phyloP scores from a whole-genome alignment of 2,113 vertebrate species.

The Dolichallabes microphthalmus region DNA sequence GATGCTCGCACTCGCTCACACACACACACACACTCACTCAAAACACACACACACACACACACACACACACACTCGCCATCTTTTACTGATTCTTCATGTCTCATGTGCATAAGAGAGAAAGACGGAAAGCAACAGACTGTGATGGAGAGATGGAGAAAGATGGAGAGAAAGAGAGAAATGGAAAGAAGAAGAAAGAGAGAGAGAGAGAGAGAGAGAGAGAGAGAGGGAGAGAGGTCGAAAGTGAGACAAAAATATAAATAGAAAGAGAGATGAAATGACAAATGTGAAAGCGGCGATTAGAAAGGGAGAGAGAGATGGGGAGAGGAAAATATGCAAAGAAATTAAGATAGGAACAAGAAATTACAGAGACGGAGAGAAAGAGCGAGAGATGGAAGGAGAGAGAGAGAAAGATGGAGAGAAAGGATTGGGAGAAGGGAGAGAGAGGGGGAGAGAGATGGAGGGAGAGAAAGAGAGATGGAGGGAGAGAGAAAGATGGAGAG shows the following conservation, averaged over 20 bases:
- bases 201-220: neutral
- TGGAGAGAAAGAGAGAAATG: neutral
- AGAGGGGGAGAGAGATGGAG: neutral
- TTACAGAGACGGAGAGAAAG: neutral
- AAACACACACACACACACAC: constrained; percentile 20
- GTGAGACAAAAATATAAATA: neutral
- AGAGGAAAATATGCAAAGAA: neutral
- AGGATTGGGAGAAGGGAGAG: too few relatives aligned
- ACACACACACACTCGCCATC: neutral
- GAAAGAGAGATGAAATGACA: neutral
- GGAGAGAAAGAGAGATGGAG: neutral
- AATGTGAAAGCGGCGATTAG: neutral
- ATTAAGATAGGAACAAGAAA: neutral
- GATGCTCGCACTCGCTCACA: neutral
- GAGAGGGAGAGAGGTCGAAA: neutral
- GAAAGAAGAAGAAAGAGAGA: too few relatives aligned
- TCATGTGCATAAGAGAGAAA: neutral
- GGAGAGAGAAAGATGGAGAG: neutral
- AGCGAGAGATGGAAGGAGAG: neutral
- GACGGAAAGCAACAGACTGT: neutral
- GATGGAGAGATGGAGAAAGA: neutral
- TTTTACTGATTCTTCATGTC: constrained; percentile 16
- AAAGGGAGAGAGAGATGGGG: neutral
- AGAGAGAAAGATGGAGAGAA: neutral
- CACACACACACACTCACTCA: constrained; percentile 25